A percentile compares a stretch with the other conserved stretches of the same genome.
These are phyloP conservation scores for Stegastes partitus DNA, from an alignment of 2,113 vertebrate species.

Conservation along the genomic window DNA sequence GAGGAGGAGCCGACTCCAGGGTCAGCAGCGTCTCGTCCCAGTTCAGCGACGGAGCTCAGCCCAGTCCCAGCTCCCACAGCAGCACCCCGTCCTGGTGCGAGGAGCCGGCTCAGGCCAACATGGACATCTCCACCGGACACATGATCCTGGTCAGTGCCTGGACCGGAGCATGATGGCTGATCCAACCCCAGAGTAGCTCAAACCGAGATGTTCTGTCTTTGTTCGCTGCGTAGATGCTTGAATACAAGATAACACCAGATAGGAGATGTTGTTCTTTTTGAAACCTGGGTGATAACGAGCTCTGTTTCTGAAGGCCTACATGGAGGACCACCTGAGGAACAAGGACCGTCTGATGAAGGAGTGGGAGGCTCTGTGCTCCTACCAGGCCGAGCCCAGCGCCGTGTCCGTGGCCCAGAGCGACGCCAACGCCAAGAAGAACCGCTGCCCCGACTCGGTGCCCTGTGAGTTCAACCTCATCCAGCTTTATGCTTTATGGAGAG, in stretches of 20 bases:
- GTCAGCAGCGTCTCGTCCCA: slow-evolving; percentile 98
- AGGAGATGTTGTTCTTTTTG: too few relatives aligned
- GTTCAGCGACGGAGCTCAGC: slow-evolving; percentile 95
- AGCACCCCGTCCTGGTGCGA: slow-evolving; percentile 98
- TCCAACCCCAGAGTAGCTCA: too few relatives aligned
- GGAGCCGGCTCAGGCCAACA: slow-evolving; percentile 97
- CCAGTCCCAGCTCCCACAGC: slow-evolving; percentile 97
- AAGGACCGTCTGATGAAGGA: slow-evolving; percentile 94
- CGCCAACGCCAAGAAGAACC: slow-evolving; percentile 94
- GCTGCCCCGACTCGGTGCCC: slow-evolving; percentile 90
- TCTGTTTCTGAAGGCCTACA: slow-evolving; percentile 88
- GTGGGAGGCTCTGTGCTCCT: slow-evolving; percentile 95
- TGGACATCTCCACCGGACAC: slow-evolving; percentile 99
- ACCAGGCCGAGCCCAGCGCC: slow-evolving; percentile 93
- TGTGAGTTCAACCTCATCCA: slow-evolving; percentile 88
- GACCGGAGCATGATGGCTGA: too few relatives aligned
- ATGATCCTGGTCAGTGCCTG: slow-evolving; percentile 93
- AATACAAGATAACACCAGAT: too few relatives aligned
- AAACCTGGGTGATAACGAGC: too few relatives aligned
- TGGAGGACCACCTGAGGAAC: slow-evolving; percentile 98
- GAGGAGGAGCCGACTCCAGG: slow-evolving; percentile 87
- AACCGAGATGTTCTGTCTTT: too few relatives aligned
- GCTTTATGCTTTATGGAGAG: too few relatives aligned
- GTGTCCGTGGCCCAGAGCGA: slow-evolving; percentile 88
- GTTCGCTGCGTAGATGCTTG: too few relatives aligned